Percentiles rank a stretch among this genome's conserved stretches.
phyloP scores from a whole-genome alignment of 2,888 invertebrate genomes.

The Erebia epiphron region DNA sequence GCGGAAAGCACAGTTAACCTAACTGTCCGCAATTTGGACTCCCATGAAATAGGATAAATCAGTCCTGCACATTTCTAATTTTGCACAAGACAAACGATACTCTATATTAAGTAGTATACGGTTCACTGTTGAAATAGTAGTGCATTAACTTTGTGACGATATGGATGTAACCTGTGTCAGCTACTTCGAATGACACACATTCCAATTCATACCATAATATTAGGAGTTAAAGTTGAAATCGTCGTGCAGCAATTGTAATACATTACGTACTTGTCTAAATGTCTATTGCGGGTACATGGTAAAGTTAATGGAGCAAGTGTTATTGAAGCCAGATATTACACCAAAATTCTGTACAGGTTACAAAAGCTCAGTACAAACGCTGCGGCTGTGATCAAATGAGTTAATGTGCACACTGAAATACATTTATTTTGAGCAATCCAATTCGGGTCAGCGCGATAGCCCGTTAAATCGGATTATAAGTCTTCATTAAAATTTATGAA shows the following conservation, averaged over 20 bases:
- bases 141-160: constrained; percentile 37
- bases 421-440: constrained; percentile 34
- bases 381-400: constrained; percentile 36
- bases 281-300: constrained; percentile 61
- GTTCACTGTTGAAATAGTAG: constrained; percentile 8
- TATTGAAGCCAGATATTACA: constrained; percentile 75
- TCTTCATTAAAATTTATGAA: constrained; percentile 22
- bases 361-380: constrained; percentile 37
- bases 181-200: constrained; percentile 38
- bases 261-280: constrained; percentile 55
- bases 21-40: constrained; percentile 73
- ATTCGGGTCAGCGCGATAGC: constrained; percentile 30
- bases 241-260: constrained; percentile 40
- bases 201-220: constrained; percentile 50
- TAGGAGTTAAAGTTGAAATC: constrained; percentile 47
- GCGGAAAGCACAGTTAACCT: constrained; percentile 73
- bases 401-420: constrained; percentile 33
- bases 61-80: constrained; percentile 46
- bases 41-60: constrained; percentile 71
- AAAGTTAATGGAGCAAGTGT: constrained; percentile 76
- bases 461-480: constrained; percentile 29
- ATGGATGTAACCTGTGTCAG: constrained; percentile 23
- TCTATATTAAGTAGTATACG: constrained; percentile 1
- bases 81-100: constrained; percentile 20
- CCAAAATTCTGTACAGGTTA: constrained; percentile 46